Percentiles rank a stretch among this genome's conserved stretches.
phyloP scores from a whole-genome alignment of 2,797 vertebrate species.

The Chaunax sp. region DNA sequence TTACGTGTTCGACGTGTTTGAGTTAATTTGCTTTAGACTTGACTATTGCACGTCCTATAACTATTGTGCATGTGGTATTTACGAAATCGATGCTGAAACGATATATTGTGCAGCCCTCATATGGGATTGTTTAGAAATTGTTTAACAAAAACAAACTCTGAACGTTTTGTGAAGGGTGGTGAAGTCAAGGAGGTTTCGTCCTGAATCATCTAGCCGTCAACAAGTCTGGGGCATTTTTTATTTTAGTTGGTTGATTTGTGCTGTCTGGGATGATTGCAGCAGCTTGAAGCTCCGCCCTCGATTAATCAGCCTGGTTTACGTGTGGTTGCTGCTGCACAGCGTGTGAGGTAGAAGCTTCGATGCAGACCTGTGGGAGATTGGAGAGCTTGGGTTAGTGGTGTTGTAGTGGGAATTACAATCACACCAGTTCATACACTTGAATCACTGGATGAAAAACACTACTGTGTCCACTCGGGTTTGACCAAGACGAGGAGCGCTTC shows the following conservation, averaged over 20 bases:
- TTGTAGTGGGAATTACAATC: constrained; percentile 19
- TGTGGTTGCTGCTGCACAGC: constrained; percentile 60
- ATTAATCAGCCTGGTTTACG: constrained; percentile 68
- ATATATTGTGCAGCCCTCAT: too few species aligned
- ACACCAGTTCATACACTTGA: constrained; percentile 14
- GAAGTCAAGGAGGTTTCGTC: too few species aligned
- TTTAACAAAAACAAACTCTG: too few species aligned
- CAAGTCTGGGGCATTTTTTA: too few species aligned
- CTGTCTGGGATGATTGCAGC: constrained; percentile 58
- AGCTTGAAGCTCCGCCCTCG: constrained; percentile 77
- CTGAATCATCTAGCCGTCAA: too few species aligned
- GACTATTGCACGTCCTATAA: too few species aligned
- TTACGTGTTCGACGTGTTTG: too few species aligned
- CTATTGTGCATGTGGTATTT: too few species aligned
- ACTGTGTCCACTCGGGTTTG: not conserved
- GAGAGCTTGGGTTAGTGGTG: constrained; percentile 18
- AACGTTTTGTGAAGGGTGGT: too few species aligned
- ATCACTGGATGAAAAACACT: constrained; percentile 17
- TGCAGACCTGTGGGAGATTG: constrained; percentile 30
- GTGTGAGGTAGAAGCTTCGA: constrained; percentile 52
- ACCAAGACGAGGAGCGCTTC: not conserved
- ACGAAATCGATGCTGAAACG: too few species aligned
- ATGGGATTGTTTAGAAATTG: too few species aligned
- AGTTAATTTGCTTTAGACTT: too few species aligned
- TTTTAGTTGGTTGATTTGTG: constrained; percentile 38